Evolutionary conservation across 1,140 invertebrate species (phyloP), one percentile per base, ranked within the genome.

Genomic region (Drosophila yakuba): DNA sequence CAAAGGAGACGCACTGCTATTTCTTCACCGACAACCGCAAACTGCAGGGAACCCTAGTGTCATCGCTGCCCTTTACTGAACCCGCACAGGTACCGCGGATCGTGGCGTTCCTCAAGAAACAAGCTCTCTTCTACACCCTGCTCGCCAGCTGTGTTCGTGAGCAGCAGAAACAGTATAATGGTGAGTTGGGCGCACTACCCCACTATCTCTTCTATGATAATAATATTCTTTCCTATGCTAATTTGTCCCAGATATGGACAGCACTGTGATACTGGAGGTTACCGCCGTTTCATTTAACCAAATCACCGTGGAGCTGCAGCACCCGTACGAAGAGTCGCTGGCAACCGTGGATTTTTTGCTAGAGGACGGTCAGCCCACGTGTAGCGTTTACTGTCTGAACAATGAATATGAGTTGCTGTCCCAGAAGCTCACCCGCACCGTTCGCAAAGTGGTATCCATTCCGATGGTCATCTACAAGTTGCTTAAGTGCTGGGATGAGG

Each of bases 1-100:
- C 97, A 0, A 98, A 98, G 90, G 98, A 99, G 88, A 95, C 96
- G 38, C 98, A 99, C 91, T 97, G 97, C 90, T 99, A 98, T 91
- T 98, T 97, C 91, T 94, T 99, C 93, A 98, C 97, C 4, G 96
- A 97, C 88, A 95, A 95, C 64, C 95, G 95, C 73, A 95, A 94
- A 12, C 94, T 98, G 92, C 95, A 83, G 51, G 98, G 97, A 3
- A 95, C 97, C 35, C 91, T 98, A 78, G 95, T 99, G 15, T 94
- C 94, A 17, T 96, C 95, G 57, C 96, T 99, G 64, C 97, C 97
- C 0, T 99, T 99, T 91, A 98, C 97, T 3, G 98, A 99, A 93
- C 98, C 98, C 3, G 96, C 96, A 7, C 97, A 98, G 90, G 97
- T 99, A n/a, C 96, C 97, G 14, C 95, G 96, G 80, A 97, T 99